These are phyloP conservation scores for Pecten maximus DNA, from an alignment of 2,888 invertebrate species.

Conservation along the genomic window DNA sequence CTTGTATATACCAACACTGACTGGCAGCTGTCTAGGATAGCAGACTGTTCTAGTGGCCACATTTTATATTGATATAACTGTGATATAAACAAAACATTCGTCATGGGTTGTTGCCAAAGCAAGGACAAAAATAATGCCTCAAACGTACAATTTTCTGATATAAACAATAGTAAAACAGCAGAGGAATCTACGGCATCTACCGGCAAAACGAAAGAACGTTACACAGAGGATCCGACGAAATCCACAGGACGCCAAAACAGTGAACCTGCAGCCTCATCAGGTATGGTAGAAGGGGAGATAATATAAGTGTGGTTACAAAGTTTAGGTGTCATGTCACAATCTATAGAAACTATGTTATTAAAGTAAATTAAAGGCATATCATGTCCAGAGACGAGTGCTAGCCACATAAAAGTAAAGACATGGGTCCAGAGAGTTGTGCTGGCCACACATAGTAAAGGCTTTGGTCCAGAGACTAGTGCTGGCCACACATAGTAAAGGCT, in stretches of 20 bases:
- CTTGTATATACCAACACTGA: not conserved
- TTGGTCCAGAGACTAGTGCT: no score
- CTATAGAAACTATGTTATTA: not conserved
- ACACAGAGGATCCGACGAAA: constrained; percentile 45
- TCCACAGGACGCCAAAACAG: constrained; percentile 11
- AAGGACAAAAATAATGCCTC: not conserved
- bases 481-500: no score
- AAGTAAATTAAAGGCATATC: no score
- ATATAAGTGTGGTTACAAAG: not conserved
- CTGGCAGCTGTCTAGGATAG: not conserved
- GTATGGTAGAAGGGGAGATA: not conserved
- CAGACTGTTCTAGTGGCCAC: not conserved
- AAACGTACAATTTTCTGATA: not conserved
- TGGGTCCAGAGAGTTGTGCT: no score
- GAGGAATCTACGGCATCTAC: not conserved
- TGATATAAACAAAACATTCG: not conserved
- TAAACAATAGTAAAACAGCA: not conserved
- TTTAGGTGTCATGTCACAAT: not conserved
- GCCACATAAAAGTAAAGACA: no score
- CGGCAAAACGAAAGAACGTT: constrained; percentile 36
- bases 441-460: no score
- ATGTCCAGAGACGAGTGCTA: no score
- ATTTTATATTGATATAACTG: not conserved
- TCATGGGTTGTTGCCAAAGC: not conserved
- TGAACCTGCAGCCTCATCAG: not conserved